Evolutionary conservation across 2,888 invertebrate species (phyloP), one percentile per base, ranked within the genome.

Genomic region (Protophormia terraenovae): DNA sequence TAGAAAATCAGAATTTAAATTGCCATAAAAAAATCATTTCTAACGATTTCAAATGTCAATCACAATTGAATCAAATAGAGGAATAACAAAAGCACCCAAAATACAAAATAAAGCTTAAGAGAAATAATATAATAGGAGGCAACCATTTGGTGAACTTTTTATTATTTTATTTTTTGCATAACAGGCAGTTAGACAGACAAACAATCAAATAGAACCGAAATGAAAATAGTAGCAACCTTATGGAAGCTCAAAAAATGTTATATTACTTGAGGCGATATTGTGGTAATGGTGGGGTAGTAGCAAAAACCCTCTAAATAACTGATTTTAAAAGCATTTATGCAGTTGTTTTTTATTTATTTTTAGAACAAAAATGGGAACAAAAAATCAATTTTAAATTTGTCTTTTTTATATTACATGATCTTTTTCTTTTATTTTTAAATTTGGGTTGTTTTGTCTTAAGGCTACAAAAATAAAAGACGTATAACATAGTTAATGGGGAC

Each of bases 31-130:
- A 72, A 72, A 64, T 73, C 12, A 69, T 41, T 62, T 72, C 29
- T 22, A 83, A 71, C 45, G 19, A 73, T 80, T 81, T 69, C 67
- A 53, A 76, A 60, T 78, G 77, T 83, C 76, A 77, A 76, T 83
- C 77, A 76, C 53, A 58, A 73, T 27, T 35, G 29, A 60, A 38
- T 58, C 50, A 50, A 69, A 78, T 19, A 72, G 7, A 50, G 35
- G 24, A 60, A 29, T 19, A 66, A 38, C 8, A 72, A 35, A 0
- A 47, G 24, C 2, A 12, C 12, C 22, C 10, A 53, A 53, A 24
- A 50, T n/a, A n/a, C n/a, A 22, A 47, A 47, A 19, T 16, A n/a
- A 2, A 53, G n/a, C 29, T 41, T 14, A 22, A 24, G 22, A 77
- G 29, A 58, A 77, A 35, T 66, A 55, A 53, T n/a, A n/a, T 55